phyloP scores from a whole-genome alignment of 2,113 vertebrate genomes.

The Suricata suricatta region DNA sequence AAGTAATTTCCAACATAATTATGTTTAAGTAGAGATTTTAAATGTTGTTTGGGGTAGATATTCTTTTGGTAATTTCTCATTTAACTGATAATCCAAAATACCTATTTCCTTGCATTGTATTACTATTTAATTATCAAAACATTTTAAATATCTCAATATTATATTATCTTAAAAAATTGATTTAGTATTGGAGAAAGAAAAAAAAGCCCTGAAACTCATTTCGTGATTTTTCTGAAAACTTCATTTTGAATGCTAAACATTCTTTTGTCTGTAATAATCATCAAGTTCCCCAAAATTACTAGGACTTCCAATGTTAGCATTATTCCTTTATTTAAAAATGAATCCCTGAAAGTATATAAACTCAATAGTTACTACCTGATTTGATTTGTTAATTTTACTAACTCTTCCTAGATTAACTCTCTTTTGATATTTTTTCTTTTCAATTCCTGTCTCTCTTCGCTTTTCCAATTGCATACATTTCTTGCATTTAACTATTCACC shows the following conservation, averaged over 20 bases:
- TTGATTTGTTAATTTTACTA: background rate
- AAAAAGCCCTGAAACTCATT: background rate
- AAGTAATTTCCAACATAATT: background rate
- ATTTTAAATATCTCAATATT: background rate
- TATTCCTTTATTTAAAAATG: background rate
- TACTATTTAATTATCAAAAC: background rate
- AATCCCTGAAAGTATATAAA: background rate
- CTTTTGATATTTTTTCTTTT: background rate
- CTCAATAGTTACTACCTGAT: background rate
- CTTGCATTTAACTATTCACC: background rate
- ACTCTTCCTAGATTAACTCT: background rate
- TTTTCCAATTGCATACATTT: background rate
- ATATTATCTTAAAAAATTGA: background rate
- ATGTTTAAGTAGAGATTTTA: background rate
- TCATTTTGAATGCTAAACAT: background rate
- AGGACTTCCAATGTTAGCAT: background rate
- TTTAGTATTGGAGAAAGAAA: background rate
- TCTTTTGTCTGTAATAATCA: background rate
- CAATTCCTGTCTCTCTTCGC: background rate
- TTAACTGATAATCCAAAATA: background rate
- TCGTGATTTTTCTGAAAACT: conserved; percentile 1
- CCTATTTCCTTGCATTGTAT: background rate
- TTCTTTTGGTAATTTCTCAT: background rate
- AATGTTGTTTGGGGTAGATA: background rate
- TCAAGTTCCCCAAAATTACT: background rate